Percentiles rank a stretch among this genome's conserved stretches.
phyloP scores from a whole-genome alignment of 2,888 invertebrate species.

The Netelia melanura region DNA sequence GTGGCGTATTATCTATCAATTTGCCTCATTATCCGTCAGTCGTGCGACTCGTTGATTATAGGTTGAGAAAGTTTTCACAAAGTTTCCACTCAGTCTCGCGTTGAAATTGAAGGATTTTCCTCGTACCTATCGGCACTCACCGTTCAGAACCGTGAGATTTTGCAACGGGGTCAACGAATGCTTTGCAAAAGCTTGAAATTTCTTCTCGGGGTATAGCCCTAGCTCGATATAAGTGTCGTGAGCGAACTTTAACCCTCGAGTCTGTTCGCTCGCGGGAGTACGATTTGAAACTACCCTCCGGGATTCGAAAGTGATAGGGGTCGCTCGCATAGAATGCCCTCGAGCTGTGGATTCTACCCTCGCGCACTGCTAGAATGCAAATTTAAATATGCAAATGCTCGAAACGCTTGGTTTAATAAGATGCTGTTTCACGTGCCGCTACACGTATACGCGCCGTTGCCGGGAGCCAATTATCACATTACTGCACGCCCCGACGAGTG shows the following conservation, averaged over 20 bases:
- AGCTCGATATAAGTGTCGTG: slow-evolving; percentile 20
- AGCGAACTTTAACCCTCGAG: slow-evolving; percentile 30
- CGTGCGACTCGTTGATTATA: neutral
- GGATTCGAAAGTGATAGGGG: slow-evolving; percentile 35
- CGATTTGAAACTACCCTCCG: slow-evolving; percentile 45
- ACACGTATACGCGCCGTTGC: slow-evolving; percentile 63
- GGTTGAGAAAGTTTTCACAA: neutral
- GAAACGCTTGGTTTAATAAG: slow-evolving; percentile 75
- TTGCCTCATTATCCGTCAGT: slow-evolving; percentile 16
- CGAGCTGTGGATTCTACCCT: slow-evolving; percentile 39
- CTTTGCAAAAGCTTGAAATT: slow-evolving; percentile 10
- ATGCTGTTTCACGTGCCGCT: slow-evolving; percentile 69
- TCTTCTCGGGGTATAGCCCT: neutral
- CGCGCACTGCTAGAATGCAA: slow-evolving; percentile 62
- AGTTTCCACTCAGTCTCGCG: neutral
- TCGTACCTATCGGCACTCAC: neutral
- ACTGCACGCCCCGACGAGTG: slow-evolving; percentile 59
- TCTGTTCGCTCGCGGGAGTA: slow-evolving; percentile 27
- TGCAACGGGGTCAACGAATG: slow-evolving; percentile 3
- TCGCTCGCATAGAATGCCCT: slow-evolving; percentile 33
- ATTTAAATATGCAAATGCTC: slow-evolving; percentile 76
- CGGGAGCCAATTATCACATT: slow-evolving; percentile 72
- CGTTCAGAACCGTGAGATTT: neutral
- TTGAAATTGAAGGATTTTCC: neutral
- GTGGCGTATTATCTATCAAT: slow-evolving; percentile 18